Percentiles rank a stretch among this genome's conserved stretches.
Conservation (phyloP, 2,113 vertebrate genomes). For the Rhinichthys klamathensis region DNA sequence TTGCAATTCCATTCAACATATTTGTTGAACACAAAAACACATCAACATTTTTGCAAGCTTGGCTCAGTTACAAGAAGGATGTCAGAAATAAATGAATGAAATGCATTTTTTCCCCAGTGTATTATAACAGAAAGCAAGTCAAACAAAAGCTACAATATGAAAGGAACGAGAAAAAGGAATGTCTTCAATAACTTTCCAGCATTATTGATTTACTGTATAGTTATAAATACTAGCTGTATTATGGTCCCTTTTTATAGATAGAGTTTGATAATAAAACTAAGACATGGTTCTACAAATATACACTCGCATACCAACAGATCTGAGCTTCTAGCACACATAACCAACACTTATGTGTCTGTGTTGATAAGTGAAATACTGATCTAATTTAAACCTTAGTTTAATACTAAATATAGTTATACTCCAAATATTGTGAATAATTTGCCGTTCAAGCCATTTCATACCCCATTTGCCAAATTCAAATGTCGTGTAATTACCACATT, state of each 20-base stretch:
- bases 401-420: not conserved
- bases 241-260: not conserved
- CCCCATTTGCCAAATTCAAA: not conserved
- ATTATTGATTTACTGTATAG: not conserved
- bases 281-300: not conserved
- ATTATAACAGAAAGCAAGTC: slow-evolving; percentile 4
- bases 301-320: not conserved
- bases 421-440: not conserved
- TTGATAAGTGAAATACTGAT: not conserved
- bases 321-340: not conserved
- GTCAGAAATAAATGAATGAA: not conserved
- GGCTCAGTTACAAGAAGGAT: not conserved
- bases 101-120: slow-evolving; percentile 8
- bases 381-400: not conserved
- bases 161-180: not conserved
- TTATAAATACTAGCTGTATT: not conserved
- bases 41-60: not conserved
- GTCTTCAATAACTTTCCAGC: not conserved
- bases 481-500: not conserved
- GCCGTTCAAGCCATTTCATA: not conserved
- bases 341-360: not conserved
- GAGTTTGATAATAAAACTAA: not conserved
- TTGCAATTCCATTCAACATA: not conserved
- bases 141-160: not conserved
- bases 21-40: not conserved